Percentiles rank a stretch among this genome's conserved stretches.
Evolutionary conservation across 2,888 invertebrate genomes (phyloP).

Genomic region (Prosopocoilus inquinatus): DNA sequence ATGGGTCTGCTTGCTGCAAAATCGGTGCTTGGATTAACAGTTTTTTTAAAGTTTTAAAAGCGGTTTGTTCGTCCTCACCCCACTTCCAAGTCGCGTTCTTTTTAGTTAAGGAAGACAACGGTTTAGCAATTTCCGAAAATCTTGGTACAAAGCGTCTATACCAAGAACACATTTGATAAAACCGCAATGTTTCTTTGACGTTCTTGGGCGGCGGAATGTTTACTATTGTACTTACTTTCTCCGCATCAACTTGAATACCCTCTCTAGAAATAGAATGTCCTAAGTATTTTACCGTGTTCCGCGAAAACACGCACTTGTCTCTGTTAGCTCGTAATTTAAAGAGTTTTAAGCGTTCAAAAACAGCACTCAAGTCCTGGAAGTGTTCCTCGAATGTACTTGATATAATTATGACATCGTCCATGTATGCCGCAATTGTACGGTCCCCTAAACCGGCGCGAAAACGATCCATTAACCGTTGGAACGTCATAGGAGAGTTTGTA

Average conservation of each 20-base stretch:
- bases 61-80: constrained; percentile 16
- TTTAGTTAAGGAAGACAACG: constrained; percentile 20
- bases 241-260: constrained; percentile 16
- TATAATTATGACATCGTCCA: constrained; percentile 33
- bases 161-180: constrained; percentile 25
- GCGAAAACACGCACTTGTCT: constrained; percentile 28
- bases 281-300: constrained; percentile 23
- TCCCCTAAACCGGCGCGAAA: constrained; percentile 25
- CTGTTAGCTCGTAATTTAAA: constrained; percentile 26
- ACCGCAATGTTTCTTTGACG: too few species aligned
- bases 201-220: constrained; percentile 16
- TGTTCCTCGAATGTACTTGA: constrained; percentile 29
- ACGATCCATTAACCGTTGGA: too few species aligned
- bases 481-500: constrained; percentile 30
- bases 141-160: constrained; percentile 23
- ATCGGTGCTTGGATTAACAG: constrained; percentile 28
- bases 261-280: too few species aligned
- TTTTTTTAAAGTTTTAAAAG: constrained; percentile 27
- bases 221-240: constrained; percentile 15
- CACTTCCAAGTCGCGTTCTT: constrained; percentile 22
- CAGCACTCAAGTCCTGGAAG: constrained; percentile 22
- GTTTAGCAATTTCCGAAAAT: constrained; percentile 20
- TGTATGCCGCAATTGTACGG: constrained; percentile 26
- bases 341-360: constrained; percentile 21
- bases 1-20: constrained; percentile 26